Base-by-base conservation (phyloP, 2,797 vertebrate species). In the Pteronotus mesoamericanus region DNA sequence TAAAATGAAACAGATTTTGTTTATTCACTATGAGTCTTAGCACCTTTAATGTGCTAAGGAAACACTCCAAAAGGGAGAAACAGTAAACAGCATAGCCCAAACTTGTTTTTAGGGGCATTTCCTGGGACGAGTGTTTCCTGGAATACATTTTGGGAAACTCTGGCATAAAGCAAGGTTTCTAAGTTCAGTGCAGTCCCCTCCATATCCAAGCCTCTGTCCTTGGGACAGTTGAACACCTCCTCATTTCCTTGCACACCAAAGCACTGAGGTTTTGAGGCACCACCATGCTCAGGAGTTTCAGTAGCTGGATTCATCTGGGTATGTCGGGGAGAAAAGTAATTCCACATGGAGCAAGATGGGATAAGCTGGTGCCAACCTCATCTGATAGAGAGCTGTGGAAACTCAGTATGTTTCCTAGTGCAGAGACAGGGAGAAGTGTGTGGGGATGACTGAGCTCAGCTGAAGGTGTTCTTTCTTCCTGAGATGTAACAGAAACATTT, bases 401-500 rank as follows among this genome's bases (percentile, higher is more conserved):
- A 34, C 59, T 42, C 1, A 2, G 10, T 12, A 5, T 18, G 11
- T 34, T 72, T 32, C 77, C n/a, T 51, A 14, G 0, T 1, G 19
- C 15, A 22, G 86, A 77, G 80, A 1, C 0, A 26, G 79, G 42
- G 44, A 0, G 19, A 26, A 26, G 7, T 0, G 4, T 14, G 44
- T 44, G 0, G 3, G 46, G n/a, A 19, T 29, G 16, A 48, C 78
- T 26, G 1, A 68, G 12, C 15, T 82, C 59, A 34, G 34, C 42
- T 3, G 37, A 68, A 72, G 42, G 57, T 55, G 37, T 0, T 3
- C 48, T 80, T 71, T 46, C 32, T 72, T 93, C 21, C 83, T 0
- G 0, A 90, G 80, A 55, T 24, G 5, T 53, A 51, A 79, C n/a
- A 26, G 71, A 44, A 55, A 29, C 46, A 93, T 94, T 87, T 94